Conservation (phyloP, 1,140 invertebrate genomes). For the Drosophila ironensis region DNA sequence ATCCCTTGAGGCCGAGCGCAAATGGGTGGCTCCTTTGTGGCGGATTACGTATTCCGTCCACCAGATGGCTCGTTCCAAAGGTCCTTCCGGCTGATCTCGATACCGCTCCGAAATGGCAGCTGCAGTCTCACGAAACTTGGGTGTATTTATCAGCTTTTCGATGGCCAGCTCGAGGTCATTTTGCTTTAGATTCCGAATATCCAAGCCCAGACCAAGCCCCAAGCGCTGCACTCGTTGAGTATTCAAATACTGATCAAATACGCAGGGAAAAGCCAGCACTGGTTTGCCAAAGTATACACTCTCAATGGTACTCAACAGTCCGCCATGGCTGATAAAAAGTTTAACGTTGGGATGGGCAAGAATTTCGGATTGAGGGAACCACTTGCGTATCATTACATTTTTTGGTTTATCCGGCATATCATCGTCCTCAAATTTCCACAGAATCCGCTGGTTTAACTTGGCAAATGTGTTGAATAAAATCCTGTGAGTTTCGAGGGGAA, state of each 20-base stretch:
- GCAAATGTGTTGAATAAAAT: constrained; percentile 84
- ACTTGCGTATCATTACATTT: constrained; percentile 86
- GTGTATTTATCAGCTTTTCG: constrained; percentile 69
- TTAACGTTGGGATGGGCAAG: constrained; percentile 87
- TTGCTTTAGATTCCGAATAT: constrained; percentile 74
- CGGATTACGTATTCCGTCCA: constrained; percentile 87
- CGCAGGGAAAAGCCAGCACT: constrained; percentile 87
- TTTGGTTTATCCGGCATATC: constrained; percentile 83
- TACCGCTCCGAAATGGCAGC: constrained; percentile 83
- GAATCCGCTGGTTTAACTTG: constrained; percentile 84
- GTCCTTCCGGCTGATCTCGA: constrained; percentile 84
- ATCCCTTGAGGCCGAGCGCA: constrained; percentile 50
- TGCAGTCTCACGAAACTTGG: constrained; percentile 80
- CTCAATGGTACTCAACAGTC: constrained; percentile 87
- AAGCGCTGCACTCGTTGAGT: constrained; percentile 81
- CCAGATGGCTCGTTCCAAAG: constrained; percentile 87
- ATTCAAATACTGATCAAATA: constrained; percentile 85
- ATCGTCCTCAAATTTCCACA: constrained; percentile 88
- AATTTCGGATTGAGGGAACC: constrained; percentile 88
- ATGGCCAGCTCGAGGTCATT: constrained; percentile 64
- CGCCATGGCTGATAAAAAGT: constrained; percentile 88
- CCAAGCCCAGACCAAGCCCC: constrained; percentile 82
- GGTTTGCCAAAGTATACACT: constrained; percentile 88
- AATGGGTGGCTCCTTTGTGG: constrained; percentile 78
- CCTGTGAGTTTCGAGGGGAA: constrained; percentile 83